phyloP scores from a whole-genome alignment of 2,797 vertebrate genomes.

The Crypturellus tataupa region DNA sequence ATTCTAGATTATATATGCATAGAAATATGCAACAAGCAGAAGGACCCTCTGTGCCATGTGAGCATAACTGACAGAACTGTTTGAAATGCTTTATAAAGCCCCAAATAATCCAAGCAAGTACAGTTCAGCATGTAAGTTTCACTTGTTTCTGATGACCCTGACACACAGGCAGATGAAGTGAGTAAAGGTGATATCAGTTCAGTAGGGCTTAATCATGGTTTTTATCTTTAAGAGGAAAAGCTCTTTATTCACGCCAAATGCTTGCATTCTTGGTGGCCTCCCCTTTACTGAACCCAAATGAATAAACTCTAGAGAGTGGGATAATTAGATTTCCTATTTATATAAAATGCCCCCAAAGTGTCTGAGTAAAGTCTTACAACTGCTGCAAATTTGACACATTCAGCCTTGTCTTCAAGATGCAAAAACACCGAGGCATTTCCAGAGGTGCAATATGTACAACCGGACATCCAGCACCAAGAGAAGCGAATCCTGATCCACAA shows the following conservation, averaged over 20 bases:
- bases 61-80: background rate
- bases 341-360: background rate
- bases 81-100: background rate
- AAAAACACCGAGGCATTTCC: background rate
- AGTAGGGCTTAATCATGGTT: background rate
- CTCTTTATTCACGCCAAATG: background rate
- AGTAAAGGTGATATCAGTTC: background rate
- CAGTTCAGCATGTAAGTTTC: background rate
- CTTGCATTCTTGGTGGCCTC: background rate
- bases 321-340: background rate
- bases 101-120: background rate
- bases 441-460: background rate
- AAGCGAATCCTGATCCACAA: background rate
- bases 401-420: background rate
- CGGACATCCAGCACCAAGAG: background rate
- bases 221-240: background rate
- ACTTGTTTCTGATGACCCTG: background rate
- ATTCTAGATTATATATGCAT: background rate
- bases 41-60: background rate
- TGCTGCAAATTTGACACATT: background rate
- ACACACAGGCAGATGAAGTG: background rate
- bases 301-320: background rate
- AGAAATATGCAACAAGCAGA: background rate
- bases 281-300: background rate
- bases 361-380: background rate